Evolutionary conservation across 2,797 vertebrate species (phyloP), one percentile per base, ranked within the genome.

Genomic region (Catharus ustulatus): DNA sequence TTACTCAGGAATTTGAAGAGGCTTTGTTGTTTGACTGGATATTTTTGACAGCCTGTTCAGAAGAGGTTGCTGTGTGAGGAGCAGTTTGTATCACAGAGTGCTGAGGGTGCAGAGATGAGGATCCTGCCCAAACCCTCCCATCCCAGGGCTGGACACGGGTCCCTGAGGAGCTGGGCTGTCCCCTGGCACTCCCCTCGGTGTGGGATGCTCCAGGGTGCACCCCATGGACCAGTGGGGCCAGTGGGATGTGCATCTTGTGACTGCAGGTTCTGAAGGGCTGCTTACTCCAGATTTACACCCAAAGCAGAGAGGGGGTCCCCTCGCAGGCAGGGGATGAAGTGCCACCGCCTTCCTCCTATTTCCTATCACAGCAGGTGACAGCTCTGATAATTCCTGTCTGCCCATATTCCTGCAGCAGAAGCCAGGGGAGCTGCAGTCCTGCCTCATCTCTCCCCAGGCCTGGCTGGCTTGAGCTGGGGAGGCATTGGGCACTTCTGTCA

Each of bases 201-300:
- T 10, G 45, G 48, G 51, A 17, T 26, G 18, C 20, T 82, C 26
- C 40, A 6, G 42, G 17, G 15, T 13, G 29, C 21, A 15, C 26
- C 30, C 38, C 29, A 5, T 1, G 10, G n/a, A 6, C 11, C 0
- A 0, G 2, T 14, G 42, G 40, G 13, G 48, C 62, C 0, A 0
- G n/a, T 3, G 16, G 54, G 45, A 2, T 38, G 46, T 29, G 1
- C 23, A 21, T 17, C 15, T 0, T 10, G 10, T 27, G 23, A 3
- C 52, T 79, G 30, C 13, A 42, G 32, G 8, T 9, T 45, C 45
- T 22, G 9, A 8, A 8, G 15, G 19, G 48, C 58, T 71, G 57
- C 38, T 62, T 2, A 2, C 20, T 11, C 15, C 30, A 6, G 59
- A 36, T 54, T n/a, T 12, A 49, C 12, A 21, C 29, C 45, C 63